Percentiles rank a stretch among this genome's conserved stretches.
Conservation (phyloP, 1,140 invertebrate genomes). For the Pseudomyrmex pallidus region DNA sequence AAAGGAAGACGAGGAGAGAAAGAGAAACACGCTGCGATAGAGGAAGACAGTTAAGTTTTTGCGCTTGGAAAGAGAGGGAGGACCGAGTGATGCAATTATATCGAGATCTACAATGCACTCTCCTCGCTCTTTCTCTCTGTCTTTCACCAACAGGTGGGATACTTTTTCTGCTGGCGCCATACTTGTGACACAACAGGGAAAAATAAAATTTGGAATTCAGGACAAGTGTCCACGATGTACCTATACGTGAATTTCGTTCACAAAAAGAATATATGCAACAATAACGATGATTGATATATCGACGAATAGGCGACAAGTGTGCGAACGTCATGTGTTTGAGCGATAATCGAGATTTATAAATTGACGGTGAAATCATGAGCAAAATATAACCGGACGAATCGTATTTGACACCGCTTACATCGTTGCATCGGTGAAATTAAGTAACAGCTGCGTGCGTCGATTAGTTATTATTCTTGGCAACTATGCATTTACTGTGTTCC, state of each 20-base stretch:
- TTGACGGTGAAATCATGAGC: conserved; percentile 15
- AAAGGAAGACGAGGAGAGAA: conserved; percentile 62
- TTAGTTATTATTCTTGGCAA: conserved; percentile 45
- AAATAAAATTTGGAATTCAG: neutral
- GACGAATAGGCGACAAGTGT: neutral
- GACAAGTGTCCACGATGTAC: neutral
- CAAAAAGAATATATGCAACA: no score
- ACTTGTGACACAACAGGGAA: neutral
- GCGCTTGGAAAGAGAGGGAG: neutral
- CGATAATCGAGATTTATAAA: conserved; percentile 30
- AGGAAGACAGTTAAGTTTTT: conserved; percentile 28
- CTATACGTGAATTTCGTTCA: no score
- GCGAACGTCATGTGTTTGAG: neutral
- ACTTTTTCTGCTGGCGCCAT: neutral
- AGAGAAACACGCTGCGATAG: neutral
- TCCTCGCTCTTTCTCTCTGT: neutral
- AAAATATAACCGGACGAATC: neutral
- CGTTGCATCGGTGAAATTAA: conserved; percentile 1
- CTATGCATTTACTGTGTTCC: neutral
- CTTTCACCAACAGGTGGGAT: conserved; percentile 67
- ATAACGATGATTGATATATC: no score
- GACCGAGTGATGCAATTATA: conserved; percentile 39
- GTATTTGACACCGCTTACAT: conserved; percentile 24
- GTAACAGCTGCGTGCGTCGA: conserved; percentile 22
- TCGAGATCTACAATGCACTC: conserved; percentile 26